Evolutionary conservation across 2,888 invertebrate species (phyloP).

Genomic region (Dryobotodes eremita): DNA sequence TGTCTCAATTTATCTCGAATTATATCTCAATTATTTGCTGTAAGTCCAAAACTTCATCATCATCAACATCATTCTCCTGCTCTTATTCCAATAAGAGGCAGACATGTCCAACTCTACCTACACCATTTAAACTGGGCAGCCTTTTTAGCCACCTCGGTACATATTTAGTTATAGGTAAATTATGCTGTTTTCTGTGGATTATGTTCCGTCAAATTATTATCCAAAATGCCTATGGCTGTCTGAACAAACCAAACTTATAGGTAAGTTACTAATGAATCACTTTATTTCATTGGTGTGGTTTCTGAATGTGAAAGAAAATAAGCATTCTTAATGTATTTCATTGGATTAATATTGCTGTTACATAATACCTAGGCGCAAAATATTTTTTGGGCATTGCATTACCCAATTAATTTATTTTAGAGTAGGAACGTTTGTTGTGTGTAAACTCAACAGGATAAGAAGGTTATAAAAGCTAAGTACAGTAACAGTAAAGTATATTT

Average conservation of each 20-base stretch:
- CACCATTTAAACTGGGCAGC: neutral
- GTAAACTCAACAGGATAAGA: neutral
- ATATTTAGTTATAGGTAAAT: neutral
- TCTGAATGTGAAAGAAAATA: neutral
- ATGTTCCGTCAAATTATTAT: neutral
- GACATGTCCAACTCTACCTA: neutral
- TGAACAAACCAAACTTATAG: neutral
- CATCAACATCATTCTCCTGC: no score
- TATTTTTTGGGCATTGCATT: neutral
- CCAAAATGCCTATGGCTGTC: neutral
- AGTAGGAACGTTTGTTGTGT: neutral
- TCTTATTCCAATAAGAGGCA: no score
- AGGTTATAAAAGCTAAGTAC: neutral
- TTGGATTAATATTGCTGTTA: slow-evolving; percentile 17
- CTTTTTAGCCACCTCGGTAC: neutral
- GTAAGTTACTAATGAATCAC: neutral
- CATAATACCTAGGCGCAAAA: slow-evolving; percentile 17
- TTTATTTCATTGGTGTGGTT: neutral
- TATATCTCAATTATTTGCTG: neutral
- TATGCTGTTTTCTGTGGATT: neutral
- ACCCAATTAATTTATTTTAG: neutral
- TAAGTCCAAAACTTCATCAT: neutral
- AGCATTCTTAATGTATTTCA: neutral
- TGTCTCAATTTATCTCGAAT: neutral
- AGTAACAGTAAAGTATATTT: neutral